Evolutionary conservation across 1,140 invertebrate genomes (phyloP).

Genomic region (Lucilia cuprina): DNA sequence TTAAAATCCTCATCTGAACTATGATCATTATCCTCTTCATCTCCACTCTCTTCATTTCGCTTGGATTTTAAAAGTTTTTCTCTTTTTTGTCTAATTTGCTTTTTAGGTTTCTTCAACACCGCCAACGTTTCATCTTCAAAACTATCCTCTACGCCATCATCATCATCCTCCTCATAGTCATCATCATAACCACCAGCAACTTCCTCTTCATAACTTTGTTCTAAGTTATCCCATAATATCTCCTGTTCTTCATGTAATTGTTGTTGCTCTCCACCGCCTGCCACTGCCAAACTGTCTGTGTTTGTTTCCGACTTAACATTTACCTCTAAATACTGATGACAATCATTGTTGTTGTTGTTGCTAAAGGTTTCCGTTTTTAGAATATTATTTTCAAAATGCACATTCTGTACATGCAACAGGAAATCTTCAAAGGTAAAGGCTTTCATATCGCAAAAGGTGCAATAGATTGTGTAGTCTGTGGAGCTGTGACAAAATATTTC

Average conservation of each 20-base stretch:
- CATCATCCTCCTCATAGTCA: neutral
- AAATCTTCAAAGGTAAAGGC: conserved; percentile 37
- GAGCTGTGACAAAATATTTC: conserved; percentile 39
- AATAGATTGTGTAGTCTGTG: conserved; percentile 33
- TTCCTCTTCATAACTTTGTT: conserved; percentile 19
- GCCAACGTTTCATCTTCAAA: conserved; percentile 2
- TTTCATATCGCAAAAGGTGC: conserved; percentile 37
- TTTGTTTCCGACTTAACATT: neutral
- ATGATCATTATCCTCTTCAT: neutral
- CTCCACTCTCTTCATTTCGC: neutral
- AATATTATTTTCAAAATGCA: conserved; percentile 37
- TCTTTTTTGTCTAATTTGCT: conserved; percentile 22
- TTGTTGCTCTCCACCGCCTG: neutral
- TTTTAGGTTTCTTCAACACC: conserved; percentile 43
- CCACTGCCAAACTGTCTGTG: neutral
- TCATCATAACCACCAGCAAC: neutral
- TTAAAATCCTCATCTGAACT: conserved; percentile 20
- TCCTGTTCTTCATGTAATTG: conserved; percentile 19
- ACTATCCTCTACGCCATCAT: neutral
- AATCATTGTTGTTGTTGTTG: neutral
- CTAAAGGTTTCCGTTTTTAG: conserved; percentile 33
- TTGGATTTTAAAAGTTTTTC: neutral
- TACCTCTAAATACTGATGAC: conserved; percentile 17
- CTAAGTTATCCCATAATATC: conserved; percentile 4
- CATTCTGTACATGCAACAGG: conserved; percentile 35